Base-by-base conservation (phyloP, 2,797 vertebrate genomes). In the Sebastes melanostomus region DNA sequence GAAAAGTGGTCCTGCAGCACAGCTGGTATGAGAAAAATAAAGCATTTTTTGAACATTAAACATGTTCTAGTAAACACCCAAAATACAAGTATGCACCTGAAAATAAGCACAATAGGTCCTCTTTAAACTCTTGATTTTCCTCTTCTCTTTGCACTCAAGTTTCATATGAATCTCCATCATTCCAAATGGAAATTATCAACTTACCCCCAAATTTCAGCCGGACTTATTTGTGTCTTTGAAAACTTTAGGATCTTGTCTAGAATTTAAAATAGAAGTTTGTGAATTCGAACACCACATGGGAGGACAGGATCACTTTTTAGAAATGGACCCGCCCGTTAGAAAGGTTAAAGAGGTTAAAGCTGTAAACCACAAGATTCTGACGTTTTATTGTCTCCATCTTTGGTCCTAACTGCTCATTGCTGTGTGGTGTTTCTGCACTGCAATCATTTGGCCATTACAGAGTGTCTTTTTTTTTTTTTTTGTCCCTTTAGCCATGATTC, bases 351-450 rank as follows among this genome's bases (percentile, higher is more conserved):
- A 68, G 20, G 56, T 61, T 56, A 4, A 52, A 77, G 60, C 22
- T 38, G 7, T 66, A 68, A 72, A 79, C 27, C 58, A 36, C 13
- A 20, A 18, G 8, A 38, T 50, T 34, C 36, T 10, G 25, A 55
- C 18, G 27, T 75, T 68, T 76, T 75, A 72, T 66, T 42, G 58
- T 77, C 60, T 80, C 62, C 55, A n/a, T 80, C 66, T 68, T 75
- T 60, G 58, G 18, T 22, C 63, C 65, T 20, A 20, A 22, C 18
- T 77, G 34, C 24, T 69, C 20, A 11, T 73, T 72, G 27, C 74
- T 46, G 25, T 72, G 30, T 38, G 59, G 14, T 8, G 4, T 77
- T 38, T 66, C 34, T 74, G 27, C 56, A 25, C 42, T 32, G 18
- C 8, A n/a, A 58, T 50, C 36, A n/a, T 46, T 66, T 42, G 24